These are phyloP conservation scores for Phataginus tricuspis DNA, from an alignment of 2,797 vertebrate species.

Conservation along the genomic window DNA sequence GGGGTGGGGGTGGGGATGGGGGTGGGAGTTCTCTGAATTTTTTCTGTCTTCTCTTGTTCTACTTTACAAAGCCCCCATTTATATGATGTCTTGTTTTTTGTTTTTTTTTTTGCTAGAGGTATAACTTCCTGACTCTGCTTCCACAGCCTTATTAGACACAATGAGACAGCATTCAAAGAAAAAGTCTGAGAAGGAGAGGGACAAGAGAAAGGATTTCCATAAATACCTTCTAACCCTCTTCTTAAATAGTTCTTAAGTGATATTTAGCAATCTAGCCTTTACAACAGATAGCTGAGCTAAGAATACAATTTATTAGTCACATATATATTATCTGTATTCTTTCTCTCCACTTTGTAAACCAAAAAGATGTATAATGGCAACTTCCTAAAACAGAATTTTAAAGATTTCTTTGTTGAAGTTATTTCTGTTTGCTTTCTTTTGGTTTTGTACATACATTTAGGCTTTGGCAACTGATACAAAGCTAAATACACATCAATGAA, in stretches of 20 bases:
- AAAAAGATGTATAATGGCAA: conserved; percentile 1
- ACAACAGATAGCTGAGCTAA: conserved; percentile 1
- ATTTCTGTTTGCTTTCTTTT: conserved; percentile 18
- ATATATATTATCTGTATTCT: not conserved
- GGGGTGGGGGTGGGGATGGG: not conserved
- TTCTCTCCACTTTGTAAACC: conserved; percentile 48
- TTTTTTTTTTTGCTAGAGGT: not conserved
- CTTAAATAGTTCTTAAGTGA: conserved; percentile 10
- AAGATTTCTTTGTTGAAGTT: conserved; percentile 35
- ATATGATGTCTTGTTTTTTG: not conserved
- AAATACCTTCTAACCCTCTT: conserved; percentile 24
- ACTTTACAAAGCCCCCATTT: conserved; percentile 30
- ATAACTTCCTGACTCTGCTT: conserved; percentile 45
- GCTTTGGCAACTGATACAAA: not conserved
- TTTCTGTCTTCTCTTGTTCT: not conserved
- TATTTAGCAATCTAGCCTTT: conserved; percentile 52
- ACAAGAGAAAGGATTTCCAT: conserved; percentile 30
- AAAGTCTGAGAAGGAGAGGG: not conserved
- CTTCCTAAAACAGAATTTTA: conserved; percentile 46
- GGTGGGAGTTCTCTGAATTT: not conserved
- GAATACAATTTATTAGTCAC: conserved; percentile 27
- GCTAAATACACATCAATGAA: not conserved
- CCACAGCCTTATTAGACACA: conserved; percentile 34
- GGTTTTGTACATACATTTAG: conserved; percentile 4
- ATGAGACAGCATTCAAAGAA: conserved; percentile 37